Percentiles rank a stretch among this genome's conserved stretches.
Evolutionary conservation across 2,797 vertebrate genomes (phyloP).

Genomic region (Heterohyrax brucei): DNA sequence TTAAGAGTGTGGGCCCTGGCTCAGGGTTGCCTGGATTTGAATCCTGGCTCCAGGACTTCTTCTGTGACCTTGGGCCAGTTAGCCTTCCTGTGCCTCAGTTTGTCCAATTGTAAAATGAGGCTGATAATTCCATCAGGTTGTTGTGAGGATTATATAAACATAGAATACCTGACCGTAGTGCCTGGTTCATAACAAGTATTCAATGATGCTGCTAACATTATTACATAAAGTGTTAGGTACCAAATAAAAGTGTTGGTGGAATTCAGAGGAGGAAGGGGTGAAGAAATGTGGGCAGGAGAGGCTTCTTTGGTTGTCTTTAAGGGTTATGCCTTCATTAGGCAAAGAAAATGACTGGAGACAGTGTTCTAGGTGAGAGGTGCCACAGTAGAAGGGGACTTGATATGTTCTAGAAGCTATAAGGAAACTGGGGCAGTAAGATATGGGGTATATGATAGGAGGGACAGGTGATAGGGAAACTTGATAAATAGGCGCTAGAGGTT

Average conservation of each 20-base stretch:
- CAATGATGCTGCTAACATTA: background rate
- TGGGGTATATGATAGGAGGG: background rate
- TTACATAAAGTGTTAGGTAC: background rate
- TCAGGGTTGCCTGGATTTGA: background rate
- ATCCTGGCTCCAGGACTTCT: background rate
- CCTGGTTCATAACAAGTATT: background rate
- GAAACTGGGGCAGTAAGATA: background rate
- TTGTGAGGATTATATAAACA: background rate
- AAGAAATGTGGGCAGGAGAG: background rate
- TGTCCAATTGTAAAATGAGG: constrained; percentile 28
- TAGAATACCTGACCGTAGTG: background rate
- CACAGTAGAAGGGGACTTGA: background rate
- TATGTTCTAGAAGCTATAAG: background rate
- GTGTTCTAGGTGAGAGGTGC: background rate
- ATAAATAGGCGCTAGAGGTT: background rate
- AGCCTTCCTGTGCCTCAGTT: background rate
- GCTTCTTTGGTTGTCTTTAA: background rate
- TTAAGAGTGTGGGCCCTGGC: background rate
- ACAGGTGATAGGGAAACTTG: background rate
- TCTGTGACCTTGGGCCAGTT: background rate
- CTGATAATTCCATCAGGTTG: background rate
- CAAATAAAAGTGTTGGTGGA: background rate
- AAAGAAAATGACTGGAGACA: background rate
- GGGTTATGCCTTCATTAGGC: background rate
- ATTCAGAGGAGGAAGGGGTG: background rate